These are phyloP conservation scores for Diplolepis rosae DNA, from an alignment of 2,888 invertebrate species.

Conservation along the genomic window DNA sequence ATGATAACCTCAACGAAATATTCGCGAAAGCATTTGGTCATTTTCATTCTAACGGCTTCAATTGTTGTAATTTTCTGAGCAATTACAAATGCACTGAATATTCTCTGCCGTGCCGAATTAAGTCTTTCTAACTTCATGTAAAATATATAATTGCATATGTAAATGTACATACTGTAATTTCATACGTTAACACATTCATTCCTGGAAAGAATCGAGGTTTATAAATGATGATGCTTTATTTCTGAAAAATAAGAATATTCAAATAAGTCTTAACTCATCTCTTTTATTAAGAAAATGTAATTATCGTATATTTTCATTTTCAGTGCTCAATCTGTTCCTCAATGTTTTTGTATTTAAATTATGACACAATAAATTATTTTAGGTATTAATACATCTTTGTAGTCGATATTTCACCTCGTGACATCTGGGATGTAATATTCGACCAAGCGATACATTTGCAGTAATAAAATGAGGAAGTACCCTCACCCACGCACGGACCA, in stretches of 20 bases:
- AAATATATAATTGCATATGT: too few species aligned
- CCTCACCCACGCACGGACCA: not conserved
- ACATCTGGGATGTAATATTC: not conserved
- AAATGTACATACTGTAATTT: not conserved
- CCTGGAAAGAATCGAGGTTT: not conserved
- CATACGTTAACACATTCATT: not conserved
- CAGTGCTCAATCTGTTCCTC: not conserved
- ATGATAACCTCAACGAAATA: too few species aligned
- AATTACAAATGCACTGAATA: not conserved
- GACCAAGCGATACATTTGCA: not conserved
- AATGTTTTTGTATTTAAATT: not conserved
- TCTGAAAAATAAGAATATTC: not conserved
- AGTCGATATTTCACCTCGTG: not conserved
- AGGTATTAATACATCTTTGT: not conserved
- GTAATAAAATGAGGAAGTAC: not conserved
- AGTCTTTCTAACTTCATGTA: conserved; percentile 1
- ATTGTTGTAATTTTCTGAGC: not conserved
- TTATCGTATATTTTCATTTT: not conserved
- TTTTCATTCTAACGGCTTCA: not conserved
- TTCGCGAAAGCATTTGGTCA: not conserved
- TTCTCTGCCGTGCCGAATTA: not conserved
- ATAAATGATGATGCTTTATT: not conserved
- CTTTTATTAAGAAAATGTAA: not conserved
- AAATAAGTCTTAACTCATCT: not conserved
- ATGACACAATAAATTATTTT: not conserved